A percentile compares a stretch with the other conserved stretches of the same genome.
These are phyloP conservation scores for Oreohelix idahoensis DNA, from an alignment of 1,140 invertebrate species.

Conservation along the genomic window DNA sequence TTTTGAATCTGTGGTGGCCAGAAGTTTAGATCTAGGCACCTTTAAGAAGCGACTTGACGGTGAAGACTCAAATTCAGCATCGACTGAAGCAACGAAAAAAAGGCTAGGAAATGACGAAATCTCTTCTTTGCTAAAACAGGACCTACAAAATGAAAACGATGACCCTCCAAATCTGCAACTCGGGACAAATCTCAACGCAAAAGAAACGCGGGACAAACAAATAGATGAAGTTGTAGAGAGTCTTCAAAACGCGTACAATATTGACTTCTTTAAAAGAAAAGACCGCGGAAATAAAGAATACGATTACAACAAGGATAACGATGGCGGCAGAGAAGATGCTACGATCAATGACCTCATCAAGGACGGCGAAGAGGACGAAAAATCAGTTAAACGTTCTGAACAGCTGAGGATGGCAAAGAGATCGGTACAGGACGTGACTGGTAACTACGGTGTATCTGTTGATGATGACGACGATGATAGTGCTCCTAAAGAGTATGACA, in stretches of 20 bases:
- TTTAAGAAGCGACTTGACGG: background rate
- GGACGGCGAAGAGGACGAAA: background rate
- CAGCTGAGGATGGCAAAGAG: background rate
- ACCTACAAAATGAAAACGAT: background rate
- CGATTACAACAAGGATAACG: background rate
- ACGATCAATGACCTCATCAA: background rate
- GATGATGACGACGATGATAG: background rate
- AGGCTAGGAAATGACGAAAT: background rate
- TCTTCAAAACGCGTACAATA: background rate
- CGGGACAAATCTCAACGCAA: background rate
- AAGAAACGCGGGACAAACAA: background rate
- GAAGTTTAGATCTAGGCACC: background rate
- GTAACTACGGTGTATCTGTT: background rate
- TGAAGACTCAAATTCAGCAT: background rate
- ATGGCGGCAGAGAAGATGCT: background rate
- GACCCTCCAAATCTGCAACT: background rate
- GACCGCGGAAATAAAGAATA: background rate
- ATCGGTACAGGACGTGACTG: background rate
- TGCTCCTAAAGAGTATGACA: background rate
- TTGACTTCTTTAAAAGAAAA: background rate
- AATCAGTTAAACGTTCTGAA: background rate
- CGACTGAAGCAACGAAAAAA: background rate
- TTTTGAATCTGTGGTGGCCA: background rate
- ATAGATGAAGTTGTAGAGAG: background rate
- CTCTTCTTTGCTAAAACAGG: background rate